Percentiles rank a stretch among this genome's conserved stretches.
phyloP scores from a whole-genome alignment of 2,113 vertebrate species.

The Dasyprocta punctata region DNA sequence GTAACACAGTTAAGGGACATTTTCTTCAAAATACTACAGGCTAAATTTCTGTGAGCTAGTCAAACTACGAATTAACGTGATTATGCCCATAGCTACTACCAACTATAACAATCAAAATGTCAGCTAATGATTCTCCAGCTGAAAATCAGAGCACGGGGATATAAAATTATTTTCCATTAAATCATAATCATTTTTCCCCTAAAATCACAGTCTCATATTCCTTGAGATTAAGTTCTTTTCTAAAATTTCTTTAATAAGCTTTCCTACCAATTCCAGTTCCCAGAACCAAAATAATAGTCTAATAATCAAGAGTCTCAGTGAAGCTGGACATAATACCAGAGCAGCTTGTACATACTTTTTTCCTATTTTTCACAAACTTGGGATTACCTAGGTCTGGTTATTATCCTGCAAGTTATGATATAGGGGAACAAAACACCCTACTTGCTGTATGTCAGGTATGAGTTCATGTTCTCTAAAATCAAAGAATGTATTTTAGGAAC shows the following conservation, averaged over 20 bases:
- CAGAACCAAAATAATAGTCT: slow-evolving; percentile 43
- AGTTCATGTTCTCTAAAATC: too few relatives aligned
- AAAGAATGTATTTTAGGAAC: too few relatives aligned
- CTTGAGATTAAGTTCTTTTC: slow-evolving; percentile 31
- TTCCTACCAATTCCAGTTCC: slow-evolving; percentile 50
- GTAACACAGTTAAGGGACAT: slow-evolving; percentile 44
- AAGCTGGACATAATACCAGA: background rate
- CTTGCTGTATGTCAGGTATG: too few relatives aligned
- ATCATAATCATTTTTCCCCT: slow-evolving; percentile 11
- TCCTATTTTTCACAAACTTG: background rate
- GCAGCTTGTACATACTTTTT: background rate
- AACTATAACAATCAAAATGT: slow-evolving; percentile 58
- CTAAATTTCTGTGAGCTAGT: slow-evolving; percentile 40
- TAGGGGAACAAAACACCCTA: too few relatives aligned
- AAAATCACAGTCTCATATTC: slow-evolving; percentile 45
- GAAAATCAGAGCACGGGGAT: slow-evolving; percentile 26
- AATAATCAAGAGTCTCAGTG: slow-evolving; percentile 17
- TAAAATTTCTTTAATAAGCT: slow-evolving; percentile 25
- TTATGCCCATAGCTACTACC: background rate
- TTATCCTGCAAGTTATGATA: background rate
- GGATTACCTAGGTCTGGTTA: background rate
- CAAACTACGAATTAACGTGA: slow-evolving; percentile 53
- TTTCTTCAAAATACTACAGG: slow-evolving; percentile 59
- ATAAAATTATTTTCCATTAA: slow-evolving; percentile 59
- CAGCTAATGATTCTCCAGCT: slow-evolving; percentile 39